phyloP scores from a whole-genome alignment of 2,113 vertebrate species.

The Poecile atricapillus region DNA sequence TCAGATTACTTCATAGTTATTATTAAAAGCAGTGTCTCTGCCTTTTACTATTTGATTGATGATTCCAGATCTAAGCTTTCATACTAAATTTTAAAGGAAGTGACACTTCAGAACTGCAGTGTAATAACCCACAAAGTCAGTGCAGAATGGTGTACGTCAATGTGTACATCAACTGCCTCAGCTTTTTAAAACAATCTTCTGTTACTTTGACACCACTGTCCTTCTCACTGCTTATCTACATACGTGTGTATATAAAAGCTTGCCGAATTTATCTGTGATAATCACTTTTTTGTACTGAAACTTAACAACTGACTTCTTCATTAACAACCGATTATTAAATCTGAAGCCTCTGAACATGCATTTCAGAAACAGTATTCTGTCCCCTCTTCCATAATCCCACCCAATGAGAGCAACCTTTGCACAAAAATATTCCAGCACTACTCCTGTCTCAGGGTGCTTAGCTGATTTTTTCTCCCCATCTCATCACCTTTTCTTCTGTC shows the following conservation, averaged over 20 bases:
- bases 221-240: background rate
- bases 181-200: background rate
- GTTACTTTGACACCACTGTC: background rate
- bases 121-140: background rate
- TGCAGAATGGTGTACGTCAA: background rate
- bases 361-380: background rate
- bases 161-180: background rate
- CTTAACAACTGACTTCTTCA: background rate
- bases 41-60: background rate
- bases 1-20: background rate
- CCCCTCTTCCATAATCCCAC: background rate
- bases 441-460: background rate
- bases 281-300: background rate
- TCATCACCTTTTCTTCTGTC: background rate
- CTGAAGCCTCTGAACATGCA: background rate
- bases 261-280: background rate
- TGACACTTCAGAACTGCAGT: background rate
- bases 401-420: background rate
- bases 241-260: background rate
- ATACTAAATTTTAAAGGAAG: background rate
- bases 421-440: background rate
- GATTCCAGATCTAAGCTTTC: background rate
- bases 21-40: background rate
- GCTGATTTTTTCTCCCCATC: background rate
- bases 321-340: background rate